These are phyloP conservation scores for Aurelia sp. DNA, from an alignment of 30 jellyfish, hydroid and myxozoan species.

Conservation along the genomic window DNA sequence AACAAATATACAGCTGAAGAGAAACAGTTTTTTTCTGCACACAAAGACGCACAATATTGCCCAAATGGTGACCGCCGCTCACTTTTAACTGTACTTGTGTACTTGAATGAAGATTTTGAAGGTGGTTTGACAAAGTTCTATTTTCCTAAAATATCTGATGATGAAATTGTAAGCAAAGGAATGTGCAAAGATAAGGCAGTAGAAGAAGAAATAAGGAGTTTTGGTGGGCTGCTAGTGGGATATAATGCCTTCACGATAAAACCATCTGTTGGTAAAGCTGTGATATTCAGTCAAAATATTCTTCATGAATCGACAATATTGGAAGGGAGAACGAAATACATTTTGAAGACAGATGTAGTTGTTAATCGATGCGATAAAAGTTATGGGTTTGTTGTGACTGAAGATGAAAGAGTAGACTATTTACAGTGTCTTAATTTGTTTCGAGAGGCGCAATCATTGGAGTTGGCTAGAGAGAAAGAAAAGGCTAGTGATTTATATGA, in stretches of 20 bases:
- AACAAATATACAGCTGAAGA: slow-evolving; percentile 20
- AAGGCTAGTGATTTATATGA: slow-evolving; percentile 62
- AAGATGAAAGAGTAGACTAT: slow-evolving; percentile 60
- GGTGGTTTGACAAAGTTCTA: slow-evolving; percentile 68
- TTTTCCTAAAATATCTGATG: slow-evolving; percentile 6
- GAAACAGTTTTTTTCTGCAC: slow-evolving; percentile 52
- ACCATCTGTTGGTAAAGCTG: slow-evolving; percentile 58
- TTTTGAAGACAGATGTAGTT: slow-evolving; percentile 57
- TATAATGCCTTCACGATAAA: slow-evolving; percentile 29
- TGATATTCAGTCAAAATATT: slow-evolving; percentile 62
- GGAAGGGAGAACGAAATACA: slow-evolving; percentile 9
- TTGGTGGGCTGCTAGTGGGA: slow-evolving; percentile 67
- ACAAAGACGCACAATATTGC: slow-evolving; percentile 77
- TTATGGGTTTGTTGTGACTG: slow-evolving; percentile 67
- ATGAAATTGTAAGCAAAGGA: neutral
- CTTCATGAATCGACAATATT: slow-evolving; percentile 54
- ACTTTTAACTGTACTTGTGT: slow-evolving; percentile 37
- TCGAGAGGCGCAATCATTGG: slow-evolving; percentile 63
- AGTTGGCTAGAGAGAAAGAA: slow-evolving; percentile 27
- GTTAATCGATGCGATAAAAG: slow-evolving; percentile 24
- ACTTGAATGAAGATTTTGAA: slow-evolving; percentile 53
- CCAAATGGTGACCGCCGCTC: slow-evolving; percentile 79
- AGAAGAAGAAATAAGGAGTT: slow-evolving; percentile 30
- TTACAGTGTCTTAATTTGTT: slow-evolving; percentile 44
- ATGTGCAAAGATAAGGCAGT: slow-evolving; percentile 24